These are phyloP conservation scores for Leptopilina drosophilae DNA, from an alignment of 2,888 invertebrate species.

Conservation along the genomic window DNA sequence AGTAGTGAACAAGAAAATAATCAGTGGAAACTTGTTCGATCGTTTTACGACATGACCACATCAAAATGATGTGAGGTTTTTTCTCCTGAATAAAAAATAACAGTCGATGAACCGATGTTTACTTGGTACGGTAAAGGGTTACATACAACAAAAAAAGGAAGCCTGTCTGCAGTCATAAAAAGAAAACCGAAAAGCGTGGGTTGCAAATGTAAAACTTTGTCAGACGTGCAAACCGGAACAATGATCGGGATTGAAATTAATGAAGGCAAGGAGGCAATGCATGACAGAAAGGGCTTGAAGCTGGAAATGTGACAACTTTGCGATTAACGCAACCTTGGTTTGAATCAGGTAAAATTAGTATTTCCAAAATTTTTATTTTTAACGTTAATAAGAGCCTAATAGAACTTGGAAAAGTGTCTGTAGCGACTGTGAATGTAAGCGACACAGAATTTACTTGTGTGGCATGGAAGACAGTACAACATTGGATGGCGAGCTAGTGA, in stretches of 20 bases:
- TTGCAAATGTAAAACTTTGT: not conserved
- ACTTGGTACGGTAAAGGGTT: not conserved
- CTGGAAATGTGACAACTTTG: conserved; percentile 7
- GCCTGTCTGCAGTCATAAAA: not conserved
- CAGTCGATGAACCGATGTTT: not conserved
- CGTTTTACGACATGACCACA: not conserved
- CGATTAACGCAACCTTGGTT: not conserved
- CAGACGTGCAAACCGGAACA: not conserved
- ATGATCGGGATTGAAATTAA: not conserved
- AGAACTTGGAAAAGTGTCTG: no score
- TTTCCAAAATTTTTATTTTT: no score
- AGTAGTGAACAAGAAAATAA: not conserved
- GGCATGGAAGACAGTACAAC: no score
- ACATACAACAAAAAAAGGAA: not conserved
- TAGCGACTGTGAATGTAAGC: no score
- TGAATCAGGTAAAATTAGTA: not conserved
- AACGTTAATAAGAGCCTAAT: no score
- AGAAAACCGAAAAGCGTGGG: not conserved
- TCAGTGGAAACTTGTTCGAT: not conserved
- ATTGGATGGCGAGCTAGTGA: no score
- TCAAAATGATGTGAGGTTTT: not conserved
- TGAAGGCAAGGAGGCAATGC: not conserved
- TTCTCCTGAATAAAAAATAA: not conserved
- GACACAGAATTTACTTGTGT: no score
- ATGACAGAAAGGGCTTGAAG: not conserved